Evolutionary conservation across 1,140 invertebrate species (phyloP).

Genomic region (Drosophila equinoxialis): DNA sequence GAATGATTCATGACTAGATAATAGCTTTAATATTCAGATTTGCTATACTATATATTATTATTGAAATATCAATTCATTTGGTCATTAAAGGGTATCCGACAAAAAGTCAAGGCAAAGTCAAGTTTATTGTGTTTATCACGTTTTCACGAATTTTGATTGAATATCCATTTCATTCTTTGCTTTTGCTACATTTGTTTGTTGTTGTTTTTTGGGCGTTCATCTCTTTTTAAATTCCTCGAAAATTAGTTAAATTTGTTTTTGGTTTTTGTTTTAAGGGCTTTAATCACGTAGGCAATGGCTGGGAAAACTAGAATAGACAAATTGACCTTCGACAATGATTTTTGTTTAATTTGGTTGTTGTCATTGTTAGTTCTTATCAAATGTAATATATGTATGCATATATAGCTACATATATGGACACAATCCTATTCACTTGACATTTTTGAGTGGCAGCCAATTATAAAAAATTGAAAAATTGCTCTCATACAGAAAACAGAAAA

Average conservation of each 20-base stretch:
- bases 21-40: too few relatives aligned
- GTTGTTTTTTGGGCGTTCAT: not conserved
- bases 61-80: too few relatives aligned
- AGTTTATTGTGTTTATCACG: not conserved
- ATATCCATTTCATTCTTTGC: not conserved
- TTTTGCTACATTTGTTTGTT: not conserved
- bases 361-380: not conserved
- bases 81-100: too few relatives aligned
- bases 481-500: not conserved
- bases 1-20: too few relatives aligned
- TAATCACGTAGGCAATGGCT: constrained; percentile 6
- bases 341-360: not conserved
- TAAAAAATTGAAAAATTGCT: constrained; percentile 10
- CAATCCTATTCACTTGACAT: not conserved
- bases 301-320: constrained; percentile 1
- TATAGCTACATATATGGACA: not conserved
- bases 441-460: constrained; percentile 8
- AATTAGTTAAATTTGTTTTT: constrained; percentile 6
- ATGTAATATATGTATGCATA: not conserved
- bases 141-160: not conserved
- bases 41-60: too few relatives aligned
- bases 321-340: constrained; percentile 14
- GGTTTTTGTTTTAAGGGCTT: not conserved
- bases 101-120: too few relatives aligned
- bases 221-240: not conserved